Base-by-base conservation (phyloP, 2,113 vertebrate genomes). In the Cyanistes caeruleus region DNA sequence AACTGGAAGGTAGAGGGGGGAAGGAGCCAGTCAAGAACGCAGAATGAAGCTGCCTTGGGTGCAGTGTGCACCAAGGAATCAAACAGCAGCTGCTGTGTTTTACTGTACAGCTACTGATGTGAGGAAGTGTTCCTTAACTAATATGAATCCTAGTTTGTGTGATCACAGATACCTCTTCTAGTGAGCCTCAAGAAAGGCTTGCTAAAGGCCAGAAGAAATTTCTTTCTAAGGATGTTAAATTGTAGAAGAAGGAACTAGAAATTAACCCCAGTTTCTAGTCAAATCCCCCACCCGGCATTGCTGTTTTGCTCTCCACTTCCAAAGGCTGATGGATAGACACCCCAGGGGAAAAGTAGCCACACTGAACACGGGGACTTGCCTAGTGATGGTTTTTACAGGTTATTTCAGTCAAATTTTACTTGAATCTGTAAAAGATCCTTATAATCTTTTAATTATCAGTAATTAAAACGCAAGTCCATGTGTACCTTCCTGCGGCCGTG, bases 241-340 rank as follows among this genome's bases (percentile, higher is more conserved):
- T n/a, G 5, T 37, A 67, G 72, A 60, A 56, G 46, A 69, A 60
- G 25, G 9, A 79, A 5, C 27, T 35, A n/a, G 63, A 53, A 77
- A 53, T 56, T 7, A 51, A 24, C 22, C 82, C 25, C 4, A 18
- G 0, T 44, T 56, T 84, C 39, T 55, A 28, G 25, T 68, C 64
- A 10, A 37, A 3, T 1, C 7, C 14, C 5, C 3, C 1, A 18
- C 14, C 22, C 0, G 2, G 12, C 13, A 2, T 60, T 79, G 55
- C 22, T 56, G 10, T 84, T 72, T n/a, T 31, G 15, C 2, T 30
- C 11, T n/a, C 25, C 7, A 11, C 48, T 16, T 82, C 46, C 20
- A 9, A 67, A 55, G 46, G 28, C 24, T 20, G 39, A 5, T 13
- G 33, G 31, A 20, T 33, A 27, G 16, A 39, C 39, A 39, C 39